phyloP scores from a whole-genome alignment of 2,797 vertebrate species.

The Pogoniulus pusillus region DNA sequence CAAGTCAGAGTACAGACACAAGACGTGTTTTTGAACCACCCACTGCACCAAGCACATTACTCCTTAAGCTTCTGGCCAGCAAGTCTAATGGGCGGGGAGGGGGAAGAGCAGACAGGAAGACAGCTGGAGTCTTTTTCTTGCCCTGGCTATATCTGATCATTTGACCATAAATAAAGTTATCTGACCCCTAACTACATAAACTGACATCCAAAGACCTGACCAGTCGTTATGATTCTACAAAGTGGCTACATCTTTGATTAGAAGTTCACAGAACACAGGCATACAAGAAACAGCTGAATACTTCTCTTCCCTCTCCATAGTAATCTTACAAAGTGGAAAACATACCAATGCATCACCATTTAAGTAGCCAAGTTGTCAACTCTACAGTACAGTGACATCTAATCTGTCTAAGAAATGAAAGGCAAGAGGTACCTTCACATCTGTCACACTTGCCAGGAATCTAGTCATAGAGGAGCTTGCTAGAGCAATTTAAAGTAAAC shows the following conservation, averaged over 20 bases:
- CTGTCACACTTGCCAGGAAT: slow-evolving; percentile 52
- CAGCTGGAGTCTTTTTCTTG: slow-evolving; percentile 61
- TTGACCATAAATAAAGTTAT: slow-evolving; percentile 76
- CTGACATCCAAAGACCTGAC: slow-evolving; percentile 60
- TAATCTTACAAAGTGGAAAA: slow-evolving; percentile 43
- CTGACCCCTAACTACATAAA: slow-evolving; percentile 67
- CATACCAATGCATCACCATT: background rate
- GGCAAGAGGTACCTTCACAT: slow-evolving; percentile 68
- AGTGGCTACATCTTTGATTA: slow-evolving; percentile 33
- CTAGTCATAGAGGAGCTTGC: slow-evolving; percentile 42
- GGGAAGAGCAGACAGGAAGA: slow-evolving; percentile 61
- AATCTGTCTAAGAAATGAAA: background rate
- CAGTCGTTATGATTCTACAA: slow-evolving; percentile 53
- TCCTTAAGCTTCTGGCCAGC: slow-evolving; percentile 58
- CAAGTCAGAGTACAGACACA: slow-evolving; percentile 56
- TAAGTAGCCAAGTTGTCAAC: slow-evolving; percentile 44
- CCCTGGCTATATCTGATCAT: slow-evolving; percentile 69
- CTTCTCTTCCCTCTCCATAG: slow-evolving; percentile 57
- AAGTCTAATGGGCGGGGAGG: slow-evolving; percentile 27
- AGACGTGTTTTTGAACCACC: slow-evolving; percentile 64
- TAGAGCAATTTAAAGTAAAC: slow-evolving; percentile 35
- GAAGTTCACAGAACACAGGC: slow-evolving; percentile 54
- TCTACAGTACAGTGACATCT: slow-evolving; percentile 53
- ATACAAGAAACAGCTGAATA: slow-evolving; percentile 28
- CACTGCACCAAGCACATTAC: slow-evolving; percentile 42